Evolutionary conservation across 2,797 vertebrate genomes (phyloP).

Genomic region (Macropodus opercularis): DNA sequence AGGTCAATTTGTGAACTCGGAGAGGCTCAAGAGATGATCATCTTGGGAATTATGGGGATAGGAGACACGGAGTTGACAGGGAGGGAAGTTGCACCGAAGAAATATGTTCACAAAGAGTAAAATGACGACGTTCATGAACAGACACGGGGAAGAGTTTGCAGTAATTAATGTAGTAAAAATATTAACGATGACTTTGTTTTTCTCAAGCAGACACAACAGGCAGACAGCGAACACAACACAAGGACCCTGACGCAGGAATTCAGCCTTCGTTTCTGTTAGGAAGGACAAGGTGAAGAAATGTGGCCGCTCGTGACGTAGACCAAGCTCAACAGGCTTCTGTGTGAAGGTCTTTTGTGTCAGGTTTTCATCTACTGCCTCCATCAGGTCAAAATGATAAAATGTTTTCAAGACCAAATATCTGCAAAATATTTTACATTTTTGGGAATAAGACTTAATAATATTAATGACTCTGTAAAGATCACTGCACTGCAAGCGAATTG

Average conservation of each 20-base stretch:
- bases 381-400: too few relatives aligned
- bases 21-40: slow-evolving; percentile 39
- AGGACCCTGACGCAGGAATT: neutral
- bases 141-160: too few relatives aligned
- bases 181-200: neutral
- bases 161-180: too few relatives aligned
- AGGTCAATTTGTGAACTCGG: slow-evolving; percentile 39
- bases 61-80: slow-evolving; percentile 35
- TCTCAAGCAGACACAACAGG: neutral
- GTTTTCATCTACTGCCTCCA: too few relatives aligned
- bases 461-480: slow-evolving; percentile 3
- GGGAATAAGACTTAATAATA: too few relatives aligned
- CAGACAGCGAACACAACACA: neutral
- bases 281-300: neutral
- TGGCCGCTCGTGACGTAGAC: too few relatives aligned
- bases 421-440: too few relatives aligned
- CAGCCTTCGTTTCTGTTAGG: neutral
- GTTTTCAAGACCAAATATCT: too few relatives aligned
- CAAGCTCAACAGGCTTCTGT: neutral
- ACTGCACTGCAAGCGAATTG: neutral
- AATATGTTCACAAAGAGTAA: neutral
- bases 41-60: slow-evolving; percentile 37
- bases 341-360: neutral
- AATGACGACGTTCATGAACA: neutral
- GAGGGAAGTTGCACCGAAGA: slow-evolving; percentile 6